Evolutionary conservation across 2,113 vertebrate genomes (phyloP).

Genomic region (Podocnemis expansa): DNA sequence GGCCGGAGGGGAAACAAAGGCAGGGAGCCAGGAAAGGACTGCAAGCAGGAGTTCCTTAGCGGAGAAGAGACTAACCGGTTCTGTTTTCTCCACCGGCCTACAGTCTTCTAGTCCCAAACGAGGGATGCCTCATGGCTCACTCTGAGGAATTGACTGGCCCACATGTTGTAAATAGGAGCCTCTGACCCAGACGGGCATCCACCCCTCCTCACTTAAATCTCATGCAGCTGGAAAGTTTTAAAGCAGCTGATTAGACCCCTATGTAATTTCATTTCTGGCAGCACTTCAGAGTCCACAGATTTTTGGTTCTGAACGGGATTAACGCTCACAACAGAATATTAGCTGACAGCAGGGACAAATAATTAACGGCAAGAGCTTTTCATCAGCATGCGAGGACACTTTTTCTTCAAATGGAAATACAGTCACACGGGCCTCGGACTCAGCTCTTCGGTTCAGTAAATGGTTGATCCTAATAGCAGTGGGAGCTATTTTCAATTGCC

Average conservation of each 20-base stretch:
- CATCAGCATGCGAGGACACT: too few relatives aligned
- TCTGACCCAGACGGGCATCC: not conserved
- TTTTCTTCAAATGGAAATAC: not conserved
- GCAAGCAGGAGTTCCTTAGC: not conserved
- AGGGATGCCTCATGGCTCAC: not conserved
- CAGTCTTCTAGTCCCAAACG: too few relatives aligned
- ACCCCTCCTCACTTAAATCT: not conserved
- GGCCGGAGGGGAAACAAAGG: not conserved
- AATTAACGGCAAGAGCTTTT: not conserved
- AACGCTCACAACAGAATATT: not conserved
- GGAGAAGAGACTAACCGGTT: not conserved
- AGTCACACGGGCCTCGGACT: not conserved
- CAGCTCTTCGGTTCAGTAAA: not conserved
- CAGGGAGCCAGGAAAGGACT: not conserved
- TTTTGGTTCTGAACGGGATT: not conserved
- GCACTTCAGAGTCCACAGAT: not conserved
- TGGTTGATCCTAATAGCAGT: not conserved
- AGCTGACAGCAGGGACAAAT: rapidly evolving
- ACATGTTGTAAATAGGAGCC: not conserved
- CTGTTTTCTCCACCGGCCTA: not conserved
- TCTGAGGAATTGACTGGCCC: not conserved
- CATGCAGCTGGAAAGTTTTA: not conserved
- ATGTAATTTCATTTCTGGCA: not conserved
- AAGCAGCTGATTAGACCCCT: not conserved
- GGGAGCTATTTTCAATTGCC: too few relatives aligned